Evolutionary conservation across 2,797 vertebrate genomes (phyloP), one percentile per base, ranked within the genome.

Genomic region (Propithecus deckenii): DNA sequence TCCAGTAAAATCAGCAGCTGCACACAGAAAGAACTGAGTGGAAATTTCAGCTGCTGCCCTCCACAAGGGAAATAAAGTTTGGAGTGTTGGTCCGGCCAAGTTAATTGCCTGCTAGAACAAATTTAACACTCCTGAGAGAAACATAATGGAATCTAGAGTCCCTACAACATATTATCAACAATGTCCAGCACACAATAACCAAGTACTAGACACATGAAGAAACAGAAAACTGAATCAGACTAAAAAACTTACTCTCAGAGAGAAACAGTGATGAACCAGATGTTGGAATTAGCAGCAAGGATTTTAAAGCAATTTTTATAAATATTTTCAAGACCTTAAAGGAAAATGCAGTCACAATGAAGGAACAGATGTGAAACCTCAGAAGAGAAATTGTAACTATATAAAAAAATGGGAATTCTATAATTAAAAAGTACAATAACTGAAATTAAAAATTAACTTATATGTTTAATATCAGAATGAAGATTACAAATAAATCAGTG

Each of bases 391-490:
- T n/a, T n/a, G 18, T 71, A 55, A 80, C 46, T 79, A 57, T 23
- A 46, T 32, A 92, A 63, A 74, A 87, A 83, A 65, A n/a, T 65
- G 71, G 28, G 72, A 94, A 88, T 96, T 61, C n/a, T 59, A 94
- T 55, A 81, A 90, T 23, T 79, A 30, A 87, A 94, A 95, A 67
- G n/a, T 85, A 69, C 5, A 67, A 67, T 67, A 88, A 88, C 15
- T 15, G 41, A 79, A 80, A 88, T 79, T 57, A 88, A 94, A 85
- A 95, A 83, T 76, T 67, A 81, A 48, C 46, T 90, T 71, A 63
- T 72, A 79, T 8, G 32, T 57, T 95, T 41, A 83, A 63, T 35
- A 71, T 20, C 80, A 86, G 91, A 76, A 83, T 13, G 43, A 79
- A 83, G n/a, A 32, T 50, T 35, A 38, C 55, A 76, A 76, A 81